Percentiles rank a stretch among this genome's conserved stretches.
Evolutionary conservation across 2,888 invertebrate genomes (phyloP).

Genomic region (Andrena trimmerana): DNA sequence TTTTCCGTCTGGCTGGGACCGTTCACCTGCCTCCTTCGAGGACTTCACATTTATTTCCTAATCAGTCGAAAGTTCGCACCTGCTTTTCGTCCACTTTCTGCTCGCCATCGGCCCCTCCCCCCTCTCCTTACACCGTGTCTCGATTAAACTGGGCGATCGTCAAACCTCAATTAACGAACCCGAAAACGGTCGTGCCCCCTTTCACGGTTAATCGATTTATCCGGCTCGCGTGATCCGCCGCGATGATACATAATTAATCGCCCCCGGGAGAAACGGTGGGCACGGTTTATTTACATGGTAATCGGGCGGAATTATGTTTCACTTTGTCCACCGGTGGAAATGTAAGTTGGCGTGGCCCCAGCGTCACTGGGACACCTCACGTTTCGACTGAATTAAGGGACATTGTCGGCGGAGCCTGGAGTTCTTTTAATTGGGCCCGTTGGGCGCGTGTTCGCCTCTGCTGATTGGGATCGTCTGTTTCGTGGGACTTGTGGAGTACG

Average conservation of each 20-base stretch:
- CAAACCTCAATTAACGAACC: conserved; percentile 55
- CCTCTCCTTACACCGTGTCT: neutral
- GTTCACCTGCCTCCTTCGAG: conserved; percentile 44
- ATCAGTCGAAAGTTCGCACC: conserved; percentile 63
- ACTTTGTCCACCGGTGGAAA: neutral
- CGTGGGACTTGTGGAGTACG: neutral
- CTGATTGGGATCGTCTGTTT: neutral
- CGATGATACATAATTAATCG: conserved; percentile 51
- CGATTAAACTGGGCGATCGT: conserved; percentile 55
- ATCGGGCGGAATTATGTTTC: conserved; percentile 32
- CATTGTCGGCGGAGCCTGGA: neutral
- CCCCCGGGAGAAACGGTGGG: conserved; percentile 24
- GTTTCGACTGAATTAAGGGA: neutral
- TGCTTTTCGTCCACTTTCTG: conserved; percentile 39
- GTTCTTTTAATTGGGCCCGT: conserved; percentile 6
- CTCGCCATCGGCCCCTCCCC: neutral
- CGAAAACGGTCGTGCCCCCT: conserved; percentile 43
- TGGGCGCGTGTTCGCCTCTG: neutral
- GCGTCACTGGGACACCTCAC: neutral
- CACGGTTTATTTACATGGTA: conserved; percentile 44
- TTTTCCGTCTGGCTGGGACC: conserved; percentile 61
- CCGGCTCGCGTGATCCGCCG: conserved; percentile 44
- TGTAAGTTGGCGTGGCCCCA: neutral
- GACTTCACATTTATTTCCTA: conserved; percentile 54
- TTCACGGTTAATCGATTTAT: conserved; percentile 62